Conservation (phyloP, 2,797 vertebrate species). For the Darevskia nairensis region DNA sequence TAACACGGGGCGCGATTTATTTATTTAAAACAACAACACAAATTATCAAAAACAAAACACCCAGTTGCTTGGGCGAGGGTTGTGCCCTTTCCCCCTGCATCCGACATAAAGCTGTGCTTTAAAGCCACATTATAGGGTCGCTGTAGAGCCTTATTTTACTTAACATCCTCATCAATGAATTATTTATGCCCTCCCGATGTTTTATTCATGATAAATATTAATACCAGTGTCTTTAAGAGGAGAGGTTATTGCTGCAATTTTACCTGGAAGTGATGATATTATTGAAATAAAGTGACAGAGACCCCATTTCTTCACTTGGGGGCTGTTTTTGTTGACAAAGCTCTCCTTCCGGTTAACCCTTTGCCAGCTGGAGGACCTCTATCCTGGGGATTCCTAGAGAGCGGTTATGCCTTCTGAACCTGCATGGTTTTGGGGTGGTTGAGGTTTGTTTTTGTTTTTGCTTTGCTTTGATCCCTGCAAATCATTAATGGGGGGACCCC, state of each 20-base stretch:
- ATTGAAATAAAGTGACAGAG: slow-evolving; percentile 51
- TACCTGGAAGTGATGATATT: slow-evolving; percentile 72
- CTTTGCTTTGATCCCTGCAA: slow-evolving; percentile 25
- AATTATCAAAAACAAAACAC: slow-evolving; percentile 47
- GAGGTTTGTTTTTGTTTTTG: not conserved
- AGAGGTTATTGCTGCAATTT: slow-evolving; percentile 71
- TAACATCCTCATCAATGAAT: slow-evolving; percentile 83
- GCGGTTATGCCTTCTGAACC: too few species aligned
- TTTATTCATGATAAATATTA: slow-evolving; percentile 81
- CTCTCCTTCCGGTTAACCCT: slow-evolving; percentile 41
- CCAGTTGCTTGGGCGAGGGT: slow-evolving; percentile 71
- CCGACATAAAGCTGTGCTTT: slow-evolving; percentile 79
- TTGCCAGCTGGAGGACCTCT: slow-evolving; percentile 6
- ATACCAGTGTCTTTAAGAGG: slow-evolving; percentile 72
- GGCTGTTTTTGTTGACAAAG: slow-evolving; percentile 50
- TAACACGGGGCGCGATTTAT: slow-evolving; percentile 66
- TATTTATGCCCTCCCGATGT: slow-evolving; percentile 83
- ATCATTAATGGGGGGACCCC: slow-evolving; percentile 37
- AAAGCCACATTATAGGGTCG: slow-evolving; percentile 82
- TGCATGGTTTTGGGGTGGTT: too few species aligned
- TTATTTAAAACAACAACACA: slow-evolving; percentile 46
- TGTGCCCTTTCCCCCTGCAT: slow-evolving; percentile 60
- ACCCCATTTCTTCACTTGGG: slow-evolving; percentile 21
- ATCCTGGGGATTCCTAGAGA: not conserved
- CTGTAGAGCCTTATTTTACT: slow-evolving; percentile 80